phyloP scores from a whole-genome alignment of 2,113 vertebrate genomes.

The Rhegmatorhina hoffmannsi region DNA sequence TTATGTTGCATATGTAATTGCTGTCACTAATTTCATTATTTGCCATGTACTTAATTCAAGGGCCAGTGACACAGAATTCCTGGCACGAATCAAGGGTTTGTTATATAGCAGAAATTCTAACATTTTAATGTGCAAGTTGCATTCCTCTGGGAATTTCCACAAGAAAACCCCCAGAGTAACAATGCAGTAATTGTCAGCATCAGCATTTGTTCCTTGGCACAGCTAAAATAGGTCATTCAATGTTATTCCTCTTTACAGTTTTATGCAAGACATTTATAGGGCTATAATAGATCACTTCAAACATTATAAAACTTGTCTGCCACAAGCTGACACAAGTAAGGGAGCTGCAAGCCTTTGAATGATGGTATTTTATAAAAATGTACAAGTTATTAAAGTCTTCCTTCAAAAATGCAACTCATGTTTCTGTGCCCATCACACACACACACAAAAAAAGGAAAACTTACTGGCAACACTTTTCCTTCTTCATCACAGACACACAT shows the following conservation, averaged over 20 bases:
- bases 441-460: neutral
- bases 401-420: neutral
- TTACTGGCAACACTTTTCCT: constrained; percentile 90
- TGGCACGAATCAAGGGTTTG: neutral
- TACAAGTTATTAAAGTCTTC: neutral
- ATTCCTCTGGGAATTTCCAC: constrained; percentile 7
- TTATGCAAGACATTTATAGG: neutral
- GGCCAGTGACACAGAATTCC: neutral
- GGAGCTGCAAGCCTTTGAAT: neutral
- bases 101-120: neutral
- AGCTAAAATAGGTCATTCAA: constrained; percentile 46
- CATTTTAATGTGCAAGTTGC: neutral
- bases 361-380: neutral
- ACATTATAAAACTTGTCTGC: neutral
- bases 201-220: constrained; percentile 18
- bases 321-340: neutral
- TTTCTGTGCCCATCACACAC: neutral
- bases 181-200: constrained; percentile 28
- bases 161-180: constrained; percentile 1
- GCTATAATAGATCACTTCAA: neutral
- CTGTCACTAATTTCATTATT: neutral
- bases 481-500: constrained; percentile 96
- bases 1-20: neutral
- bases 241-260: neutral
- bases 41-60: neutral